Evolutionary conservation across 2,113 vertebrate species (phyloP).

Genomic region (Pterocles burchelli): DNA sequence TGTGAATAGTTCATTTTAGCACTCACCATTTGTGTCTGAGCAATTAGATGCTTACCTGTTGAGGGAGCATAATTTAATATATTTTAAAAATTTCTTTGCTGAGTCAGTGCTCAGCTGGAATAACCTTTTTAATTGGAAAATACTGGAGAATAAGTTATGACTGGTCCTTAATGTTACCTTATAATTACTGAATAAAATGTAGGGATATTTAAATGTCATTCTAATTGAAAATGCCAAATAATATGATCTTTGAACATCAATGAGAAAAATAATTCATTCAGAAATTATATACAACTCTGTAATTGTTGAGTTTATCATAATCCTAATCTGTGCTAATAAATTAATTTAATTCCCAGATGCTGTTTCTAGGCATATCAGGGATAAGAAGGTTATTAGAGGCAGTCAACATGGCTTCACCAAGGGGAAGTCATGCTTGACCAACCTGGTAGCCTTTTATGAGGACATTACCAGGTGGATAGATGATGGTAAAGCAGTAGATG

Average conservation of each 20-base stretch:
- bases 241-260: not conserved
- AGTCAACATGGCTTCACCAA: no score
- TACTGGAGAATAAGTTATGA: conserved; percentile 19
- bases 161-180: not conserved
- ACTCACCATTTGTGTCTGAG: not conserved
- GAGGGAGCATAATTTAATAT: conserved; percentile 15
- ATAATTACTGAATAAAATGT: conserved; percentile 13
- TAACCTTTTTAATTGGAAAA: conserved; percentile 33
- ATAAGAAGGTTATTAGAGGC: no score
- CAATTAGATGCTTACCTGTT: conserved; percentile 1
- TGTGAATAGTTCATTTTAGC: not conserved
- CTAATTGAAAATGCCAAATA: conserved; percentile 29
- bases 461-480: no score
- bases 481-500: no score
- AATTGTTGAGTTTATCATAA: not conserved
- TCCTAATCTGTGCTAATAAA: not conserved
- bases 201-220: not conserved
- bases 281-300: not conserved
- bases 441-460: no score
- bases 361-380: no score
- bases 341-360: not conserved
- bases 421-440: no score
- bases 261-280: conserved; percentile 16
- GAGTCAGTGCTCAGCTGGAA: not conserved
- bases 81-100: conserved; percentile 11